Conservation (phyloP, 2,888 invertebrate genomes). For the Eupithecia pulchellata region DNA sequence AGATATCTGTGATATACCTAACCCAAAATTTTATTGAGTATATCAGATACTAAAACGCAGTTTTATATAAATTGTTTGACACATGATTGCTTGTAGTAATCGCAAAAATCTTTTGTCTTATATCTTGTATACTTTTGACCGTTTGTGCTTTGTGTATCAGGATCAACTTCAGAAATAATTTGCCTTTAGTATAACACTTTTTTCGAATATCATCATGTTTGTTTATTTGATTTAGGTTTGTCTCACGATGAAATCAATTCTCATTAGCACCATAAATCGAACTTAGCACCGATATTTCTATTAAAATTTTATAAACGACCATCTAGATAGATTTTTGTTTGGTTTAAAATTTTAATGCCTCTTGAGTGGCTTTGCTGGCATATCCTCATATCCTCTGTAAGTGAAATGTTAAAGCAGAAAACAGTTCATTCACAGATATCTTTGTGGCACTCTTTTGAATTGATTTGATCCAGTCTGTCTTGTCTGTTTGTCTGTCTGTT, state of each 20-base stretch:
- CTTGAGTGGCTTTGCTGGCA: not conserved
- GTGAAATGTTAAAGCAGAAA: not conserved
- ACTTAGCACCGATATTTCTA: not conserved
- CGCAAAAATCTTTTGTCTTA: not conserved
- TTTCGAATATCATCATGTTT: not conserved
- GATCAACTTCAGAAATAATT: no score
- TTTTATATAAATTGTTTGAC: not conserved
- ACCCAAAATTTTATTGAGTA: not conserved
- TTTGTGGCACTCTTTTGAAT: slow-evolving; percentile 23
- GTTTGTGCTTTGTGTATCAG: no score
- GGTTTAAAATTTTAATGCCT: not conserved
- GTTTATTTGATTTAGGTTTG: no score
- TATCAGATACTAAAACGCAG: not conserved
- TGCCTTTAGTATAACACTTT: no score
- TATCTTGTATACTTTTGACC: no score
- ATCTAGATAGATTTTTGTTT: not conserved
- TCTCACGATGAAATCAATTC: no score
- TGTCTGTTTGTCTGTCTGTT: no score
- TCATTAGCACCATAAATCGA: no score
- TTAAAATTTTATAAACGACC: not conserved
- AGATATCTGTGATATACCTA: not conserved
- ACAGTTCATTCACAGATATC: not conserved
- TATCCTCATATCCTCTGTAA: not conserved
- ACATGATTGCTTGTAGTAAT: not conserved
- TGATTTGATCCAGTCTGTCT: slow-evolving; percentile 48